phyloP scores from a whole-genome alignment of 37 sponge, comb jelly and placozoan genomes.

The Beroe ovata region DNA sequence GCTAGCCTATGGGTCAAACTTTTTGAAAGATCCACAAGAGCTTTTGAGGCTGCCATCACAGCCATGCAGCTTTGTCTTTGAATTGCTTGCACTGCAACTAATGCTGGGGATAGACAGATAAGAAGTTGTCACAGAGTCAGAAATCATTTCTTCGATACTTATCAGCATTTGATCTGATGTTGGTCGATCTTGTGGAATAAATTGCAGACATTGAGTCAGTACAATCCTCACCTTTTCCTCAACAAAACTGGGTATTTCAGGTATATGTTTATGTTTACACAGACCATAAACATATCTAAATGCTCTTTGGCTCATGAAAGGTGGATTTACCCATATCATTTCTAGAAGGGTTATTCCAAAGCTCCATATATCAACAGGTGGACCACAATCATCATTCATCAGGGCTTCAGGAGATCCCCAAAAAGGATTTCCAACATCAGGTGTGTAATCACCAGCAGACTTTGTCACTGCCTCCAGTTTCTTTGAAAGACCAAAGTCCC shows the following conservation, averaged over 20 bases:
- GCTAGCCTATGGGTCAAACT: no score
- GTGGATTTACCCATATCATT: constrained; percentile 8
- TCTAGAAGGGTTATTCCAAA: constrained; percentile 34
- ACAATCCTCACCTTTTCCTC: background rate
- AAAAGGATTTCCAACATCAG: constrained; percentile 25
- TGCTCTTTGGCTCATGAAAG: constrained; percentile 11
- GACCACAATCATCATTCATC: constrained; percentile 15
- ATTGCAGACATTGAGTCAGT: background rate
- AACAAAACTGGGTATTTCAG: constrained; percentile 8
- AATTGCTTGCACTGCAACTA: no score
- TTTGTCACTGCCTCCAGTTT: constrained; percentile 12
- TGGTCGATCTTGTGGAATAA: background rate
- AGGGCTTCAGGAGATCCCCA: constrained; percentile 4
- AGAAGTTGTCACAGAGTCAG: background rate
- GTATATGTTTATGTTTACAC: background rate
- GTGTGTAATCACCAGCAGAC: constrained; percentile 1
- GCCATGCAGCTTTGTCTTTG: no score
- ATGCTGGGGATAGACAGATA: no score
- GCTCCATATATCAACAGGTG: constrained; percentile 27
- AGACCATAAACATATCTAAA: background rate
- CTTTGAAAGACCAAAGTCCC: constrained; percentile 26
- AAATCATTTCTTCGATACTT: background rate
- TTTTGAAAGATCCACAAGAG: background rate
- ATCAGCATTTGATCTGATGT: background rate
- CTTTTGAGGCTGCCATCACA: background rate